Conservation (phyloP, 53 echinoderm and acorn worm species). For the Mesocentrotus franciscanus region DNA sequence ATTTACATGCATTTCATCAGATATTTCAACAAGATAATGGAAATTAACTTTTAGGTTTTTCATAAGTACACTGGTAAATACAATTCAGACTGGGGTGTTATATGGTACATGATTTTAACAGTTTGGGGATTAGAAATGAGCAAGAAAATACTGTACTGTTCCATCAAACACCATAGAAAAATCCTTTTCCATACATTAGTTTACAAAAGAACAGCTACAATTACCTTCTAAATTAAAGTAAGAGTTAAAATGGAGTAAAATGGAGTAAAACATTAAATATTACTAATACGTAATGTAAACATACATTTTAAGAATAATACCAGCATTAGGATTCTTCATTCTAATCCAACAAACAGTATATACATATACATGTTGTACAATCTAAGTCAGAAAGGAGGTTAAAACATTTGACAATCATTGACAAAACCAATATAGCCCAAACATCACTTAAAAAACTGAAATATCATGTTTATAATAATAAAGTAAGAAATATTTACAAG, state of each 20-base stretch:
- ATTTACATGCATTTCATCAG: background rate
- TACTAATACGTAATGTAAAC: background rate
- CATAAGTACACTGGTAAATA: background rate
- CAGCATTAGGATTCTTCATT: background rate
- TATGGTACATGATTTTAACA: background rate
- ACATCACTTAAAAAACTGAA: background rate
- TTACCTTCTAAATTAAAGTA: background rate
- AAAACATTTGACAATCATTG: background rate
- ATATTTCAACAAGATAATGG: background rate
- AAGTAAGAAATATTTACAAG: background rate
- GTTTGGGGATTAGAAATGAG: background rate
- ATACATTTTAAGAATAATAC: background rate
- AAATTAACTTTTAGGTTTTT: background rate
- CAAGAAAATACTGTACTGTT: background rate
- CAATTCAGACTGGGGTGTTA: background rate
- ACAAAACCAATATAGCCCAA: background rate
- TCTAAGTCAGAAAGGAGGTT: background rate
- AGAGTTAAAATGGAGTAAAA: background rate
- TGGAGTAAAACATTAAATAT: background rate
- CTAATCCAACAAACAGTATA: background rate
- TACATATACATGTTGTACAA: background rate
- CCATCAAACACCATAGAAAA: background rate
- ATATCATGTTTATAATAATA: background rate
- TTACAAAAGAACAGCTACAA: background rate
- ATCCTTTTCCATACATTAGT: background rate